Evolutionary conservation across 1,140 invertebrate genomes (phyloP).

Genomic region (Rhyacophila brunnea): DNA sequence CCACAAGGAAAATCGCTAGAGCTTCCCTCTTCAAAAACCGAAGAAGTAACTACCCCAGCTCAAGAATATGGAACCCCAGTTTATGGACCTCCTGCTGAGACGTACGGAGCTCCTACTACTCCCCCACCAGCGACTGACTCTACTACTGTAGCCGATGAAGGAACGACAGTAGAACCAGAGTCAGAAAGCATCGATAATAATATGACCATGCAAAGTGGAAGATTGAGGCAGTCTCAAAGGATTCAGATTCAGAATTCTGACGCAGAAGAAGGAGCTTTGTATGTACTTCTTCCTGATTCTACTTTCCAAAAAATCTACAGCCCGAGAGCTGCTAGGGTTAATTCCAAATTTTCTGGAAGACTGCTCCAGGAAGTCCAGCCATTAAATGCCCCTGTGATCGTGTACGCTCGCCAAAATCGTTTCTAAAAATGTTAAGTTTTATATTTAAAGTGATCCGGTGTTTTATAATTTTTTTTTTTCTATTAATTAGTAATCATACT

Average conservation of each 20-base stretch:
- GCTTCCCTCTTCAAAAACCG: conserved; percentile 39
- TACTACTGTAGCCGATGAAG: conserved; percentile 4
- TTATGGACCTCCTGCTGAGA: conserved; percentile 45
- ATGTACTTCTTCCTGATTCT: conserved; percentile 16
- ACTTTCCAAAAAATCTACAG: conserved; percentile 15
- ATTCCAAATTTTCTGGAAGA: conserved; percentile 9
- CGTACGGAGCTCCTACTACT: conserved; percentile 38
- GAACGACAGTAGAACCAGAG: neutral
- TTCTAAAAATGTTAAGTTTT: conserved; percentile 7
- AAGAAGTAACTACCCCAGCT: conserved; percentile 40
- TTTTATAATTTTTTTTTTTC: too few species aligned
- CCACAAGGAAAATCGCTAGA: conserved; percentile 44
- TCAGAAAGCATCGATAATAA: conserved; percentile 1
- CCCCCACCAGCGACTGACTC: neutral
- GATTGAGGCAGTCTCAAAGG: conserved; percentile 11
- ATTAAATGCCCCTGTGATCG: neutral
- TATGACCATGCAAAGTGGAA: conserved; percentile 2
- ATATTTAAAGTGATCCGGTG: too few species aligned
- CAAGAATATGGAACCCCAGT: conserved; percentile 46
- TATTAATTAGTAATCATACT: too few species aligned
- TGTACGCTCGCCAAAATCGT: neutral
- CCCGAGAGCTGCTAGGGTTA: conserved; percentile 9
- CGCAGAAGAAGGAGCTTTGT: conserved; percentile 5
- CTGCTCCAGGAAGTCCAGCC: conserved; percentile 10
- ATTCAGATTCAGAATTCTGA: conserved; percentile 8